Conservation (phyloP, 2,888 invertebrate species). For the Cancer borealis region DNA sequence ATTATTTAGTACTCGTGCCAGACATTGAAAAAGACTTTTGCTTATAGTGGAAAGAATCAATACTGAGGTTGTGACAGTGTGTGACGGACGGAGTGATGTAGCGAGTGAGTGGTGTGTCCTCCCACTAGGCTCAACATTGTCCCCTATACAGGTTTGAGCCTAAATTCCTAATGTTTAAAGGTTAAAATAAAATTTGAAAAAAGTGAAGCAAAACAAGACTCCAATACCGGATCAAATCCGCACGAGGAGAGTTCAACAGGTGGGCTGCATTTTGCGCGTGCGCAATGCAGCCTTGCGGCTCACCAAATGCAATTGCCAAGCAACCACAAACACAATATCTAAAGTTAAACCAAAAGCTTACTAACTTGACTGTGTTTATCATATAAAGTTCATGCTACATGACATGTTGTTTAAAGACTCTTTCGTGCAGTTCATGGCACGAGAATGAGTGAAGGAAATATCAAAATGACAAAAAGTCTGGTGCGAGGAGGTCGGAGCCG, state of each 20-base stretch:
- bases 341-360: not conserved
- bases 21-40: not conserved
- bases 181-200: not conserved
- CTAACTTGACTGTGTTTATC: not conserved
- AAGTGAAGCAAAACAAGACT: not conserved
- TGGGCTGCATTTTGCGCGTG: conserved; percentile 71
- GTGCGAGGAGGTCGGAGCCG: not conserved
- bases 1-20: not conserved
- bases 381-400: not conserved
- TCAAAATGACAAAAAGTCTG: not conserved
- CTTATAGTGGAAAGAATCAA: not conserved
- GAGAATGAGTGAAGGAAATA: not conserved
- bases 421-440: not conserved
- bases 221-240: not conserved
- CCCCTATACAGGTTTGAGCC: not conserved
- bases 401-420: not conserved
- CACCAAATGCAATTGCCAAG: conserved; percentile 50
- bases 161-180: not conserved
- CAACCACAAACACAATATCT: conserved; percentile 32
- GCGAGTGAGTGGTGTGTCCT: not conserved
- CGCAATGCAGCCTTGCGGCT: conserved; percentile 65
- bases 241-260: conserved; percentile 73
- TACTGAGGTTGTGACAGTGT: conserved; percentile 11
- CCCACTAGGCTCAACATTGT: not conserved
- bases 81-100: conserved; percentile 5